A percentile compares a stretch with the other conserved stretches of the same genome.
Conservation (phyloP, 1,140 invertebrate genomes). For the Brachionus asplanchnoidis region DNA sequence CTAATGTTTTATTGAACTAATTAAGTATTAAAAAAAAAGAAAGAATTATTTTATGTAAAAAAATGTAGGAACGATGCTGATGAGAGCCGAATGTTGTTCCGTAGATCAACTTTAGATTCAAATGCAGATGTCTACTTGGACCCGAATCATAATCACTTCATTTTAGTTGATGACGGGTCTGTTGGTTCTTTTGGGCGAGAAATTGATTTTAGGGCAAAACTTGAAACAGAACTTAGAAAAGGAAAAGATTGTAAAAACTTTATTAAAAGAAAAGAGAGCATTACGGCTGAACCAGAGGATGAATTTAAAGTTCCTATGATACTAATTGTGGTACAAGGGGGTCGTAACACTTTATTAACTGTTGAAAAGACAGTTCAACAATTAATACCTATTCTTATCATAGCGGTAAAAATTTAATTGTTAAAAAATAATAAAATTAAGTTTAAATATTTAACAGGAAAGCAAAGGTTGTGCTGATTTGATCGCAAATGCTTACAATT, state of each 20-base stretch:
- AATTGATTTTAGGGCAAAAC: slow-evolving; percentile 31
- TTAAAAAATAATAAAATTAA: not conserved
- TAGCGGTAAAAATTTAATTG: slow-evolving; percentile 42
- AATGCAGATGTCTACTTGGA: slow-evolving; percentile 3
- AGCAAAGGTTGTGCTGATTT: slow-evolving; percentile 56
- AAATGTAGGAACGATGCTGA: not conserved
- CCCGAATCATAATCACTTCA: slow-evolving; percentile 33
- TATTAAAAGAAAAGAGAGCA: slow-evolving; percentile 44
- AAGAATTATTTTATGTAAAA: slow-evolving; percentile 17
- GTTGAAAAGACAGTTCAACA: slow-evolving; percentile 49
- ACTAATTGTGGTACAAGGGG: slow-evolving; percentile 56
- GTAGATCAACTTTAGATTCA: not conserved
- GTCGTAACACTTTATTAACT: slow-evolving; percentile 53
- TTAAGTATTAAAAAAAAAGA: not conserved
- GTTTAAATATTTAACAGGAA: slow-evolving; percentile 44
- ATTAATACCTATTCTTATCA: slow-evolving; percentile 53
- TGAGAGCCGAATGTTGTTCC: not conserved
- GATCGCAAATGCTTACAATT: slow-evolving; percentile 50
- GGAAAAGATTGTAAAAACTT: slow-evolving; percentile 46
- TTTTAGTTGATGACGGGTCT: slow-evolving; percentile 30
- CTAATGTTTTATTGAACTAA: not conserved
- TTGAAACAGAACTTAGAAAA: slow-evolving; percentile 33
- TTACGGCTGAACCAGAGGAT: not conserved
- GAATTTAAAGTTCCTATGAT: slow-evolving; percentile 50
- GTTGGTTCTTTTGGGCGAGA: slow-evolving; percentile 32